Evolutionary conservation across 2,113 vertebrate species (phyloP), one percentile per base, ranked within the genome.

Genomic region (Glareola pratincola): DNA sequence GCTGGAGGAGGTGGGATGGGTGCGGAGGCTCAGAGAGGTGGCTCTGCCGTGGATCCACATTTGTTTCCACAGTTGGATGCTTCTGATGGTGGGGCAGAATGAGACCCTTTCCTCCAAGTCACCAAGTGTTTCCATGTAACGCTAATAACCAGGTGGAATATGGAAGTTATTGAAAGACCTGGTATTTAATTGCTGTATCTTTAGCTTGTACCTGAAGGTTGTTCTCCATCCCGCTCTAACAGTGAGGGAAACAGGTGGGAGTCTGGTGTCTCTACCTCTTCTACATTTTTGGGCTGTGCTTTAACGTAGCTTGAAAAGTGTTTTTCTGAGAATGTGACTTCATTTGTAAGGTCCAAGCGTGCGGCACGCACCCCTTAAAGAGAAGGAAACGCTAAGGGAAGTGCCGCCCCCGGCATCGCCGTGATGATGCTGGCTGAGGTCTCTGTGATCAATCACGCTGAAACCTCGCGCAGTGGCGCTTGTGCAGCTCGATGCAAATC

Each of bases 31-130:
- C 30, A 17, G 3, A 22, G 69, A 10, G 53, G 32, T 6, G 7
- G 9, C 50, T 73, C 24, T 76, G 72, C 43, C 0, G 2, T 14
- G 20, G 54, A 7, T 11, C 54, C 48, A 3, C 4, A 0, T 15
- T 34, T 37, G 13, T 56, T 85, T 4, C 11, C 3, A 1, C 12
- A 34, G 13, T 36, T 62, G 8, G 57, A 39, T 13, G 30, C 15
- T 36, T 43, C 39, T 72, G 6, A 1, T 48, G 45, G 21, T 34
- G 45, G 64, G 56, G 29, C 72, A 32, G 66, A 57, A 47, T 4
- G 11, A 50, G 45, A 10, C 14, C 36, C 0, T 0, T 60, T 89
- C 51, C 24, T 60, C 23, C 39, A 60, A 18, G 39, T 11, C 39
- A 24, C 27, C 4, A 10, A 16, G 9, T 4, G 11, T 50, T 68